A percentile compares a stretch with the other conserved stretches of the same genome.
Evolutionary conservation across 1,140 invertebrate species (phyloP).

Genomic region (Drosophila lowei): DNA sequence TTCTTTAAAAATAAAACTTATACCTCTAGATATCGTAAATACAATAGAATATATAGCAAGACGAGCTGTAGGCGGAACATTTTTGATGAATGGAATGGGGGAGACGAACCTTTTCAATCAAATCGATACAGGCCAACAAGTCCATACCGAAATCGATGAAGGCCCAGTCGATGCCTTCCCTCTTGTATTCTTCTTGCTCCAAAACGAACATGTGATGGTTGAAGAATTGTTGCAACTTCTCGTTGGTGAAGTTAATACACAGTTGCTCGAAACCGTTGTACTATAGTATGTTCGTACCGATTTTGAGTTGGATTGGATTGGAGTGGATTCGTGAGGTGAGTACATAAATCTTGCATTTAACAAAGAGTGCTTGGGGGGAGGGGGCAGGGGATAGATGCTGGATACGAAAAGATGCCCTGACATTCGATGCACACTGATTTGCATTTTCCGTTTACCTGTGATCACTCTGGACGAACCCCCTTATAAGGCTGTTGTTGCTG

Average conservation of each 20-base stretch:
- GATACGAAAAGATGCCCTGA: constrained; percentile 16
- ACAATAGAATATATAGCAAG: constrained; percentile 11
- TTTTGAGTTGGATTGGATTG: constrained; percentile 17
- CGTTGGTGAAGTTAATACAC: constrained; percentile 99
- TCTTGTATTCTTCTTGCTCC: constrained; percentile 98
- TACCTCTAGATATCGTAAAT: constrained; percentile 25
- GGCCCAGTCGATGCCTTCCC: constrained; percentile 96
- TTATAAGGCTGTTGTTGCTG: neutral
- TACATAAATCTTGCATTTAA: constrained; percentile 39
- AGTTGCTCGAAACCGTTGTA: constrained; percentile 99
- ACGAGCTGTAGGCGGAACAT: constrained; percentile 36
- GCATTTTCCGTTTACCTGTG: constrained; percentile 33
- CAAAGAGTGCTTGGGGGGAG: constrained; percentile 9
- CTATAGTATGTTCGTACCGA: constrained; percentile 83
- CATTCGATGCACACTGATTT: constrained; percentile 42
- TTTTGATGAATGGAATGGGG: constrained; percentile 36
- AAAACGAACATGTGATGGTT: constrained; percentile 99
- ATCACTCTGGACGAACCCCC: constrained; percentile 17
- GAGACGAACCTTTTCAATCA: constrained; percentile 96
- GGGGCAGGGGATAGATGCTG: constrained; percentile 10
- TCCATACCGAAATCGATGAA: constrained; percentile 99
- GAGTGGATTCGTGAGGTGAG: constrained; percentile 40
- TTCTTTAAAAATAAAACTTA: constrained; percentile 24
- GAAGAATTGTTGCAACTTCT: constrained; percentile 99
- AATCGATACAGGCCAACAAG: constrained; percentile 97